A percentile compares a stretch with the other conserved stretches of the same genome.
Evolutionary conservation across 2,888 invertebrate genomes (phyloP).

Genomic region (Heteropelma amictum): DNA sequence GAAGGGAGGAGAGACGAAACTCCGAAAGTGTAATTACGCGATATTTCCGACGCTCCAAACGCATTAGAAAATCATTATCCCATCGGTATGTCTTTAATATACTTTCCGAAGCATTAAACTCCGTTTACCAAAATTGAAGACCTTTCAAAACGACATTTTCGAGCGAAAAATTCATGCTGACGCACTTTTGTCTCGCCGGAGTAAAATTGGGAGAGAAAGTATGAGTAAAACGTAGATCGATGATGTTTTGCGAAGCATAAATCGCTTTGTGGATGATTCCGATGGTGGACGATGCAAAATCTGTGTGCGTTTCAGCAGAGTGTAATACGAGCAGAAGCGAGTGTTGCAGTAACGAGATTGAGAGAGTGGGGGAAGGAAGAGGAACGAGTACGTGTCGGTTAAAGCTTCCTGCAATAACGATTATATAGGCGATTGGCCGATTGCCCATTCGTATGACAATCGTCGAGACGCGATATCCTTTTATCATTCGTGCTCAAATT

Average conservation of each 20-base stretch:
- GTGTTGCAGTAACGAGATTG: conserved; percentile 26
- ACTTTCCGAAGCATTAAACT: too few relatives aligned
- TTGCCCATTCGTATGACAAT: conserved; percentile 55
- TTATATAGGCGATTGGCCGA: conserved; percentile 46
- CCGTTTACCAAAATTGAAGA: too few relatives aligned
- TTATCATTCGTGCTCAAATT: conserved; percentile 51
- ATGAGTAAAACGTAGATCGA: too few relatives aligned
- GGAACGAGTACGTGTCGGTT: conserved; percentile 56
- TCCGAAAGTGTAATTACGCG: conserved; percentile 13
- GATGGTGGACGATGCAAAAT: conserved; percentile 12
- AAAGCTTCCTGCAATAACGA: conserved; percentile 56
- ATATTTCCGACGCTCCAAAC: conserved; percentile 1
- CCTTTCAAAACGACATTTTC: too few relatives aligned
- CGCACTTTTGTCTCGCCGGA: too few relatives aligned
- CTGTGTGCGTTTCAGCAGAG: not conserved
- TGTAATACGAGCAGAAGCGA: not conserved
- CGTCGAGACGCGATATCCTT: conserved; percentile 56
- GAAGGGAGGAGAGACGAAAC: conserved; percentile 8
- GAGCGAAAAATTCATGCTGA: too few relatives aligned
- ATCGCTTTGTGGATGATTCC: not conserved
- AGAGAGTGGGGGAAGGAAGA: conserved; percentile 55
- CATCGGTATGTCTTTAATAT: not conserved
- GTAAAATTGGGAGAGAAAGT: too few relatives aligned
- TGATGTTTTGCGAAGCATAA: too few relatives aligned
- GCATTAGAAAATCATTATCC: not conserved